Percentiles rank a stretch among this genome's conserved stretches.
These are phyloP conservation scores for Turdus rufiventris DNA, from an alignment of 2,113 vertebrate genomes.

Conservation along the genomic window DNA sequence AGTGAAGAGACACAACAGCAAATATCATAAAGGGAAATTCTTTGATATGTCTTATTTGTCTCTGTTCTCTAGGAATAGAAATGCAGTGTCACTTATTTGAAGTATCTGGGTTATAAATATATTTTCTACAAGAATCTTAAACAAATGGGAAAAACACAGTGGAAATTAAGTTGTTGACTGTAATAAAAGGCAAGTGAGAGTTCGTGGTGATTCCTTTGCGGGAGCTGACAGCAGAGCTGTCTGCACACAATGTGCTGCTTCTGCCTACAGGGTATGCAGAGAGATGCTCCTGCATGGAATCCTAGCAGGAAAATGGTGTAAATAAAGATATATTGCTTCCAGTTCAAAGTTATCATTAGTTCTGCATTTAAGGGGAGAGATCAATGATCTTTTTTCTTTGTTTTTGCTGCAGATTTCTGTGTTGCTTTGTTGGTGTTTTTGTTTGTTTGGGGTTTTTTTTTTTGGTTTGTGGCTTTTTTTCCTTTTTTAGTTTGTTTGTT, in stretches of 20 bases:
- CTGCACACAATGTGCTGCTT: not conserved
- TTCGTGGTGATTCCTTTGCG: accelerated
- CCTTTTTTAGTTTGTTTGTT: not conserved
- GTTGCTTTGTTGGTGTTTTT: no score
- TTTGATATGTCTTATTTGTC: not conserved
- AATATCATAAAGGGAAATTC: not conserved
- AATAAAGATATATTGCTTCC: not conserved
- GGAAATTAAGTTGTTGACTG: not conserved
- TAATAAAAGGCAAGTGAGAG: not conserved
- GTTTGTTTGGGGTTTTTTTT: not conserved
- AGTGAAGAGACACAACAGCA: not conserved
- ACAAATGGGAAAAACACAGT: not conserved
- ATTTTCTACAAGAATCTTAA: not conserved
- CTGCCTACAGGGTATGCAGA: not conserved
- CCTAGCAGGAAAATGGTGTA: not conserved
- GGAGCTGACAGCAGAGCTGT: not conserved
- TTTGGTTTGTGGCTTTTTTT: no score
- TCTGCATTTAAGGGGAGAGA: not conserved
- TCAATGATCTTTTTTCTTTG: not conserved
- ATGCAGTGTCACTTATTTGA: not conserved
- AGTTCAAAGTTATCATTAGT: not conserved
- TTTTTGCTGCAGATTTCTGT: not conserved
- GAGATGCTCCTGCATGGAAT: not conserved
- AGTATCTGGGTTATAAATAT: not conserved
- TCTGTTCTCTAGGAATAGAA: not conserved